phyloP scores from a whole-genome alignment of 2,113 vertebrate genomes.

The Clarias magur region DNA sequence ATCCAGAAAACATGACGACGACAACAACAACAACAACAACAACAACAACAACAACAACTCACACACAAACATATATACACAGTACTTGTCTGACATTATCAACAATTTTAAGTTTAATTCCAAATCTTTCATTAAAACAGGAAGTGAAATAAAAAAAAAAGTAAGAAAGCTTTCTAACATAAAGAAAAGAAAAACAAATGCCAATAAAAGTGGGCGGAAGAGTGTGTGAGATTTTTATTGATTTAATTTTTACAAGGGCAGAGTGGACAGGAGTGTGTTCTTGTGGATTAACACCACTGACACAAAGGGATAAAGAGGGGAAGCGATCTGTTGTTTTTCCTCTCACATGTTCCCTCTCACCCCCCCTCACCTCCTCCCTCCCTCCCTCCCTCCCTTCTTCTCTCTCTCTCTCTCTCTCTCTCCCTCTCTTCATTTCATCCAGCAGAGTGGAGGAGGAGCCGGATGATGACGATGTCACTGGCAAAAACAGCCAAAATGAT shows the following conservation, averaged over 20 bases:
- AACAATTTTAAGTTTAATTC: neutral
- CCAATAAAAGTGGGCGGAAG: neutral
- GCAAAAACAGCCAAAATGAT: constrained; percentile 36
- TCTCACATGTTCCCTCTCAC: constrained; percentile 49
- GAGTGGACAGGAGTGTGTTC: constrained; percentile 35
- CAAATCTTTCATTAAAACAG: neutral
- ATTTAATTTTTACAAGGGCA: constrained; percentile 52
- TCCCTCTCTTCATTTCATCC: constrained; percentile 31
- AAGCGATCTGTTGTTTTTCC: constrained; percentile 73
- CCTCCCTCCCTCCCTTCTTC: constrained; percentile 56
- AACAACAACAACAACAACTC: constrained; percentile 47
- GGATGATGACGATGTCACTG: constrained; percentile 9
- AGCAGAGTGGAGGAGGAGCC: neutral
- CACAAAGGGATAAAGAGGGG: constrained; percentile 73
- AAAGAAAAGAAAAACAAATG: neutral
- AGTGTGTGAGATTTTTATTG: constrained; percentile 47
- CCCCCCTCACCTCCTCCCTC: constrained; percentile 21
- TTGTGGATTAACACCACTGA: constrained; percentile 68
- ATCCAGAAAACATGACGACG: constrained; percentile 68
- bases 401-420: constrained; percentile 33
- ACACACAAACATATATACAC: constrained; percentile 34
- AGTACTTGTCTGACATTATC: neutral
- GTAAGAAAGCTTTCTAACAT: neutral
- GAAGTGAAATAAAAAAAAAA: neutral
- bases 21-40: constrained; percentile 54